These are phyloP conservation scores for Panorpa germanica DNA, from an alignment of 2,888 invertebrate genomes.

Conservation along the genomic window DNA sequence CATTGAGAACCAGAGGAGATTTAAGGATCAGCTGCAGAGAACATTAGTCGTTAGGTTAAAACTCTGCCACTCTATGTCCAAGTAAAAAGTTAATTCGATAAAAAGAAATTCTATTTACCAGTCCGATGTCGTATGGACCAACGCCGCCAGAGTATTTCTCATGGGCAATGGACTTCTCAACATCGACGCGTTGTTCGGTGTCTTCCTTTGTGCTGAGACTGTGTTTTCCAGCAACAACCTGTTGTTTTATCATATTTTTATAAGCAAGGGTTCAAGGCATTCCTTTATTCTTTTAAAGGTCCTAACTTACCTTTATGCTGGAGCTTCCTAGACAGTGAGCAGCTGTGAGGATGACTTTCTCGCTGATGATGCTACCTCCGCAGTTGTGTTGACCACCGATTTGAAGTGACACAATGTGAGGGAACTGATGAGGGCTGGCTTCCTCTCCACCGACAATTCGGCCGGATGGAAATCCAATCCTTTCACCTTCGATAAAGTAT, in stretches of 20 bases:
- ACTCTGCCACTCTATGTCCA: no score
- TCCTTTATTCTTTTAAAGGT: no score
- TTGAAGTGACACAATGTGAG: constrained; percentile 25
- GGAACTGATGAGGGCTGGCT: constrained; percentile 23
- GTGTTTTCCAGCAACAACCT: no score
- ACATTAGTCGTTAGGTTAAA: no score
- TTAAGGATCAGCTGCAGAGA: constrained; percentile 18
- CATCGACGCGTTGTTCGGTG: no score
- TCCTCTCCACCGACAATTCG: constrained; percentile 20
- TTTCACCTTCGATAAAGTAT: constrained; percentile 18
- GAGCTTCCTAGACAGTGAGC: constrained; percentile 21
- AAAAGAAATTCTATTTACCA: no score
- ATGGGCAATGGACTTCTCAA: constrained; percentile 20
- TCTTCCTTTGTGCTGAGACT: no score
- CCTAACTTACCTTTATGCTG: no score
- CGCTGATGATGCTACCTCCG: constrained; percentile 24
- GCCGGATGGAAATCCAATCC: constrained; percentile 10
- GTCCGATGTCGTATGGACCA: constrained; percentile 32
- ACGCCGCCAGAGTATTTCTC: constrained; percentile 19
- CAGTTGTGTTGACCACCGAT: constrained; percentile 22
- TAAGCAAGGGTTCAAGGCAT: no score
- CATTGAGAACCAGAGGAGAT: constrained; percentile 15
- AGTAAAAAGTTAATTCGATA: no score
- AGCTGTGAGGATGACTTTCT: constrained; percentile 11
- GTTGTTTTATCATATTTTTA: no score